Base-by-base conservation (phyloP, 2,797 vertebrate species). In the Pyrocephalus nanus region DNA sequence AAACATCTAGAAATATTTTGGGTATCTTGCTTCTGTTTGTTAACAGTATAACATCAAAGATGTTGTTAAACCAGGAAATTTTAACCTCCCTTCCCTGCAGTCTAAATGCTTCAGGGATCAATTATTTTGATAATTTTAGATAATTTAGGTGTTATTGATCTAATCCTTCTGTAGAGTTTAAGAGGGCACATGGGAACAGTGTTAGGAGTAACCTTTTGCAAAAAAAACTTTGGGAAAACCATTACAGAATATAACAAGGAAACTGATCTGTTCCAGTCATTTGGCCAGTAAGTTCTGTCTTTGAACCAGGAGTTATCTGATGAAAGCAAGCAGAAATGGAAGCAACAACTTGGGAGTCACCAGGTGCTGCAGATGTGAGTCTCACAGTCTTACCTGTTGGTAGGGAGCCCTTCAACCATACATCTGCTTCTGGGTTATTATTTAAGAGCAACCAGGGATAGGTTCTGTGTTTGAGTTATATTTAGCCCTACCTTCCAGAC, bases 231-330 rank as follows among this genome's bases (percentile, higher is more conserved):
- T 16, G 19, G 7, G 47, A 72, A 11, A 9, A 45, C 1, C 23
- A 1, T 3, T 14, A 1, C 14, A 27, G 57, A 73, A 8, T 8
- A 11, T 27, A 65, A 12, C 32, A 5, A 3, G n/a, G 60, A 30
- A 73, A 8, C 22, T 22, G 43, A n/a, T n/a, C 1, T 43, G 15
- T 34, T 32, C 19, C 7, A 43, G 0, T 38, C 15, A 1, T 19
- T 14, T 4, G 9, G 22, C 7, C 50, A 13, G 0, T 11, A 3
- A 48, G 60, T 17, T 43, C 23, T n/a, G 0, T 18, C 29, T 57
- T 36, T 8, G 60, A 65, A 66, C n/a, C 51, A 55, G 34, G 29
- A 67, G 29, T 48, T 34, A 45, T 43, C 60, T 25, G 45, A 30
- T 36, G 43, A 65, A 83, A 42, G n/a, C 32, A 43, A 64, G 51